Conservation (phyloP, 2,113 vertebrate genomes). For the Stegostoma tigrinum region DNA sequence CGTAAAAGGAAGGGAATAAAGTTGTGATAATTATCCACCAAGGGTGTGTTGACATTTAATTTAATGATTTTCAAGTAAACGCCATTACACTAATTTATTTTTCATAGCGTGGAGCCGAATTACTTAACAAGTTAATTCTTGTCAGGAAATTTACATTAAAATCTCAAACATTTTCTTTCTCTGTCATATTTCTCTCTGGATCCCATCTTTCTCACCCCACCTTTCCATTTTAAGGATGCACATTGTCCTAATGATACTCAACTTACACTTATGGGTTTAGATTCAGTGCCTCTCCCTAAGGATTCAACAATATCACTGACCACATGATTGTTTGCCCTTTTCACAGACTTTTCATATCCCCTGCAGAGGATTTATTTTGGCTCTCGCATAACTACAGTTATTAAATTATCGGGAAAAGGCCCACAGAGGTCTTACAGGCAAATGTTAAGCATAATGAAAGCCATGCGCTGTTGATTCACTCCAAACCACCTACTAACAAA, state of each 20-base stretch:
- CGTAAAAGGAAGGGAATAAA: not conserved
- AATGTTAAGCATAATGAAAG: not conserved
- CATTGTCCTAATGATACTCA: not conserved
- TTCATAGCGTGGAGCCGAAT: not conserved
- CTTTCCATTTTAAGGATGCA: not conserved
- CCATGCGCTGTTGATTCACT: not conserved
- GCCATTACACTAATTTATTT: not conserved
- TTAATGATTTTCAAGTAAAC: not conserved
- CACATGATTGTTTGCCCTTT: too few species aligned
- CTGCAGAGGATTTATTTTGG: not conserved
- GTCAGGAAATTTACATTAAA: not conserved
- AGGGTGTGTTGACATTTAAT: not conserved
- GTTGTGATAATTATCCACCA: not conserved
- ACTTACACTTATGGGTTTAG: not conserved
- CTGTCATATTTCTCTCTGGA: not conserved
- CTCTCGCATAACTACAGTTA: not conserved
- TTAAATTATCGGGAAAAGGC: not conserved
- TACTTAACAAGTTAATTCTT: not conserved
- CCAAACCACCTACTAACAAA: not conserved
- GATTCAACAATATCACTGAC: not conserved
- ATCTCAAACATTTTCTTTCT: not conserved
- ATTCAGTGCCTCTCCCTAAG: not conserved
- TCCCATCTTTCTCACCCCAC: not conserved
- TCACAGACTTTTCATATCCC: too few species aligned
- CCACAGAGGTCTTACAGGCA: not conserved